phyloP scores from a whole-genome alignment of 1,140 invertebrate species.

The Zaprionus camerounensis region DNA sequence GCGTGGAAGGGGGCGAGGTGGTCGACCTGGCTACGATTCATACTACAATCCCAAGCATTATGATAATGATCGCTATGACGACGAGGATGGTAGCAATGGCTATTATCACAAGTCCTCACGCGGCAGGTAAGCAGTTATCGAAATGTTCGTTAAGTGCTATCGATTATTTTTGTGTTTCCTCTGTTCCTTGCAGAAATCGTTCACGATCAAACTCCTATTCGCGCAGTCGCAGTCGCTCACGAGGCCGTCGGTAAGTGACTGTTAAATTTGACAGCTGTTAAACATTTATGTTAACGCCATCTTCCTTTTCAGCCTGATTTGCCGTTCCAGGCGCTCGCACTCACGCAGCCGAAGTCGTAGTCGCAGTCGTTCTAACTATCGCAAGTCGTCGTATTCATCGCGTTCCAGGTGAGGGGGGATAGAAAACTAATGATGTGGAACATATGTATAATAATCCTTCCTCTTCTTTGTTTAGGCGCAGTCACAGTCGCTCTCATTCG shows the following conservation, averaged over 20 bases:
- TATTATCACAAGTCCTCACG: constrained; percentile 68
- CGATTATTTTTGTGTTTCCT: not conserved
- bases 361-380: constrained; percentile 76
- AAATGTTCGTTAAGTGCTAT: not conserved
- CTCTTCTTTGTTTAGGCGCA: constrained; percentile 39
- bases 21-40: constrained; percentile 60
- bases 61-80: constrained; percentile 51
- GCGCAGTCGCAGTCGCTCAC: constrained; percentile 84
- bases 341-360: constrained; percentile 64
- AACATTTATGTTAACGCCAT: constrained; percentile 7
- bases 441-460: too few species aligned
- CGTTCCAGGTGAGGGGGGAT: constrained; percentile 58
- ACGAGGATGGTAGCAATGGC: constrained; percentile 50
- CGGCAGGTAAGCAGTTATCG: constrained; percentile 43
- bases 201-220: constrained; percentile 74
- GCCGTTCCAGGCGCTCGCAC: constrained; percentile 70
- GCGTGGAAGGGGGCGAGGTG: constrained; percentile 56
- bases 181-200: constrained; percentile 75
- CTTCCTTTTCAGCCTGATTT: constrained; percentile 58
- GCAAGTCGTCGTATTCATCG: constrained; percentile 75
- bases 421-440: not conserved
- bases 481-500: constrained; percentile 63
- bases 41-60: constrained; percentile 72
- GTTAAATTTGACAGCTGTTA: not conserved
- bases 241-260: constrained; percentile 72